These are phyloP conservation scores for Seladonia tumulorum DNA, from an alignment of 2,888 invertebrate genomes.

Conservation along the genomic window DNA sequence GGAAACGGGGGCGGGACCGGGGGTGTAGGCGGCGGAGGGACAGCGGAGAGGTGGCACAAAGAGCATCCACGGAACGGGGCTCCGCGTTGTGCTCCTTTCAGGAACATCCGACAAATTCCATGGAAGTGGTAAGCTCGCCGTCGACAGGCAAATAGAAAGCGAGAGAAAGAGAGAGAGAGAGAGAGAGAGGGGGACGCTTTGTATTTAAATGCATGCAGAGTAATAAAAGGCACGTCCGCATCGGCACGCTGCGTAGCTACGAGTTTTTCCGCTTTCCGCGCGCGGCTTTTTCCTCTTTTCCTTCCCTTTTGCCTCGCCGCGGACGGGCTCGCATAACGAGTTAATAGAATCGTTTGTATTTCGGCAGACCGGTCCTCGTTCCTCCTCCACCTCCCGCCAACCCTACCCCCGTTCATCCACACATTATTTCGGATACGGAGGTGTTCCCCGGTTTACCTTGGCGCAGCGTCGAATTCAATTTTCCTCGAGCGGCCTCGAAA, in stretches of 20 bases:
- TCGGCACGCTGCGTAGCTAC: conserved; percentile 57
- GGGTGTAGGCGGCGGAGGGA: background rate
- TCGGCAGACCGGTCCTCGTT: conserved; percentile 8
- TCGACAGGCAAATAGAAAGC: conserved; percentile 37
- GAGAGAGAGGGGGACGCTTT: conserved; percentile 57
- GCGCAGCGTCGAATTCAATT: conserved; percentile 36
- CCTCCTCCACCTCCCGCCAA: background rate
- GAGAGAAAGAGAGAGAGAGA: conserved; percentile 7
- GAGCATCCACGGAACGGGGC: conserved; percentile 45
- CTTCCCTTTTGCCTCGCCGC: background rate
- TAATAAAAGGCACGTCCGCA: conserved; percentile 72
- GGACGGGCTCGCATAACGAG: conserved; percentile 31
- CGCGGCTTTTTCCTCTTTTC: background rate
- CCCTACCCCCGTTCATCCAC: no score
- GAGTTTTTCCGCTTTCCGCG: conserved; percentile 36
- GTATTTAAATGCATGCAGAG: conserved; percentile 71
- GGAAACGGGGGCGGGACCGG: background rate
- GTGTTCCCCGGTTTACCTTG: conserved; percentile 33
- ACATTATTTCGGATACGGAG: conserved; percentile 24
- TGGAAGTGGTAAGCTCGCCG: conserved; percentile 53
- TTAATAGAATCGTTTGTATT: conserved; percentile 48
- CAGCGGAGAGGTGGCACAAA: conserved; percentile 26
- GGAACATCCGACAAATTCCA: conserved; percentile 68
- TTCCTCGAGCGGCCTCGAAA: conserved; percentile 17
- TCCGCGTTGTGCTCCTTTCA: conserved; percentile 55